These are phyloP conservation scores for Chrysotoxum bicinctum DNA, from an alignment of 2,888 invertebrate genomes.

Conservation along the genomic window DNA sequence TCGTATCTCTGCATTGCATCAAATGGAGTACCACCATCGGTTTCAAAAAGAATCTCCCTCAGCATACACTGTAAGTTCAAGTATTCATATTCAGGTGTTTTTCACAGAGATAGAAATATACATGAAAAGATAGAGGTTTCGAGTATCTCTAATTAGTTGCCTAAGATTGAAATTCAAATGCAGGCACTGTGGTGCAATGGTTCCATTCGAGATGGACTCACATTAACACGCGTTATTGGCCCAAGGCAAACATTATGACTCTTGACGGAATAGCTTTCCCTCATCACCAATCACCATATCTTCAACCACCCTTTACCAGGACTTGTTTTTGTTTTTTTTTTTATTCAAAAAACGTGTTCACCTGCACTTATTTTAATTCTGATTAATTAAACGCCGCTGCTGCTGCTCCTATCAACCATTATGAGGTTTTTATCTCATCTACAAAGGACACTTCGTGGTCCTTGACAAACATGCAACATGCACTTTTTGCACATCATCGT, in stretches of 20 bases:
- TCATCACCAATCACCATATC: not conserved
- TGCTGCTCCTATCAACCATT: slow-evolving; percentile 48
- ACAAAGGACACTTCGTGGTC: slow-evolving; percentile 60
- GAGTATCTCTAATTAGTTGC: slow-evolving; percentile 56
- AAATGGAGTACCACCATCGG: slow-evolving; percentile 93
- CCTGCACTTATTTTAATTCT: slow-evolving; percentile 66
- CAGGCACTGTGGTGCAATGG: slow-evolving; percentile 30
- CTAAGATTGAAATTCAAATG: slow-evolving; percentile 70
- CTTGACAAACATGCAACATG: slow-evolving; percentile 38
- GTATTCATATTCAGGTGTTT: slow-evolving; percentile 4
- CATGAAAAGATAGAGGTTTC: not conserved
- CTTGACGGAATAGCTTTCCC: not conserved
- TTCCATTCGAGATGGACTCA: slow-evolving; percentile 53
- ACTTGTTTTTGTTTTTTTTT: not conserved
- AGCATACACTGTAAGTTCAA: slow-evolving; percentile 93
- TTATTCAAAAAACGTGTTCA: not conserved
- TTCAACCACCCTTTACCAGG: not conserved
- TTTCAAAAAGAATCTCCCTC: slow-evolving; percentile 93
- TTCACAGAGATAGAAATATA: not conserved
- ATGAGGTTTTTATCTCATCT: slow-evolving; percentile 66
- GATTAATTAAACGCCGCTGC: slow-evolving; percentile 73
- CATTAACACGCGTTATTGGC: slow-evolving; percentile 65
- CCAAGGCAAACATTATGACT: slow-evolving; percentile 51
- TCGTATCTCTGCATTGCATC: slow-evolving; percentile 94
- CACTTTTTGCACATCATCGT: slow-evolving; percentile 16